Evolutionary conservation across 2,888 invertebrate species (phyloP).

Genomic region (Druceiella hillmani): DNA sequence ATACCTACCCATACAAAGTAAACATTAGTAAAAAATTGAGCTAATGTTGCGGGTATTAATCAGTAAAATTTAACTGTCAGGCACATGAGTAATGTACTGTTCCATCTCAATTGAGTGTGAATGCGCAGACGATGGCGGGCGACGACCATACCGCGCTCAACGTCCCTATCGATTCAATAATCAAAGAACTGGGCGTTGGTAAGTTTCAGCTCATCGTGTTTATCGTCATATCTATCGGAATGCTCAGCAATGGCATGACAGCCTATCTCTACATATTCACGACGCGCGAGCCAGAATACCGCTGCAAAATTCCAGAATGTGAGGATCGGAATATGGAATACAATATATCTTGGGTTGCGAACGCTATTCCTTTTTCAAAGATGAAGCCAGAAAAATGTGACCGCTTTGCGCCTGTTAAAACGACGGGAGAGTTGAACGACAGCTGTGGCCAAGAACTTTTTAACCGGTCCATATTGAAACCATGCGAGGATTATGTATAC

Average conservation of each 20-base stretch:
- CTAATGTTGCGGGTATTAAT: too few species aligned
- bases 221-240: background rate
- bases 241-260: background rate
- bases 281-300: slow-evolving; percentile 1
- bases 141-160: too few species aligned
- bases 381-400: background rate
- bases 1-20: too few species aligned
- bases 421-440: too few species aligned
- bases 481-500: background rate
- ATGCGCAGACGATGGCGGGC: too few species aligned
- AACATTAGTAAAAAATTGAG: too few species aligned
- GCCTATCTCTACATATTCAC: background rate
- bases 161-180: background rate
- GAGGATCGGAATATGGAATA: background rate
- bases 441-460: too few species aligned
- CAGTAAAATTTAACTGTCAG: too few species aligned
- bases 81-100: too few species aligned
- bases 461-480: background rate
- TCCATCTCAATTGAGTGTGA: too few species aligned
- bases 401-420: slow-evolving; percentile 12
- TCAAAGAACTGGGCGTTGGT: slow-evolving; percentile 1
- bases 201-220: background rate
- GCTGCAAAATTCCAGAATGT: background rate
- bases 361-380: background rate
- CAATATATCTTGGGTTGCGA: background rate